These are phyloP conservation scores for Semotilus atromaculatus DNA, from an alignment of 2,797 vertebrate species.

Conservation along the genomic window DNA sequence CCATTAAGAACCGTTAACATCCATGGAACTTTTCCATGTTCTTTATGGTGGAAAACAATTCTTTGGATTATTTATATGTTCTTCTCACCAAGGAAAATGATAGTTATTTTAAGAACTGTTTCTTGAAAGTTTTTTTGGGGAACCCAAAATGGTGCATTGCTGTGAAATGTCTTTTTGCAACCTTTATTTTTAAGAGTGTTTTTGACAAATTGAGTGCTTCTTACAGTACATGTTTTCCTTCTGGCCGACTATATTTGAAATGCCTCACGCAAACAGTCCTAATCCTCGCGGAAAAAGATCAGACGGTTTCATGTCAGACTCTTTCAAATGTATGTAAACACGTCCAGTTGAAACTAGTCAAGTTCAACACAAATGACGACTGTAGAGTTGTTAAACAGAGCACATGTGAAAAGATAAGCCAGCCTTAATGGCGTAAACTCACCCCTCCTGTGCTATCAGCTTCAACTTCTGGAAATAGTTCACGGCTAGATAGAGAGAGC, in stretches of 20 bases:
- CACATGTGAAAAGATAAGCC: conserved; percentile 49
- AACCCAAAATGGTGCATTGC: not conserved
- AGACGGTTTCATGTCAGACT: conserved; percentile 36
- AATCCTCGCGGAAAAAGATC: conserved; percentile 44
- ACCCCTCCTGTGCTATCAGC: conserved; percentile 49
- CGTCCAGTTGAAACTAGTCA: conserved; percentile 48
- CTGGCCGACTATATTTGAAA: conserved; percentile 29
- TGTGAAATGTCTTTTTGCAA: not conserved
- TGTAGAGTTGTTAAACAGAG: conserved; percentile 29
- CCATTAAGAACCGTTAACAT: not conserved
- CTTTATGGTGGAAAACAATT: not conserved
- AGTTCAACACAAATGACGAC: conserved; percentile 45
- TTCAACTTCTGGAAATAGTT: conserved; percentile 57
- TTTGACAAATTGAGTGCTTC: conserved; percentile 15
- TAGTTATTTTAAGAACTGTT: not conserved
- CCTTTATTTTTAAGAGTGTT: not conserved
- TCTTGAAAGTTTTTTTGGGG: too few relatives aligned
- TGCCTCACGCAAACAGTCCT: conserved; percentile 35
- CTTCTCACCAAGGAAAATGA: not conserved
- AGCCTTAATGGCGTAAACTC: conserved; percentile 30
- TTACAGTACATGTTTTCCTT: not conserved
- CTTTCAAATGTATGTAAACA: conserved; percentile 45
- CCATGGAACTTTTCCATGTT: not conserved
- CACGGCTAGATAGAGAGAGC: conserved; percentile 44
- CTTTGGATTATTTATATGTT: not conserved